These are phyloP conservation scores for Drosophila dunni DNA, from an alignment of 1,140 invertebrate genomes.

Conservation along the genomic window DNA sequence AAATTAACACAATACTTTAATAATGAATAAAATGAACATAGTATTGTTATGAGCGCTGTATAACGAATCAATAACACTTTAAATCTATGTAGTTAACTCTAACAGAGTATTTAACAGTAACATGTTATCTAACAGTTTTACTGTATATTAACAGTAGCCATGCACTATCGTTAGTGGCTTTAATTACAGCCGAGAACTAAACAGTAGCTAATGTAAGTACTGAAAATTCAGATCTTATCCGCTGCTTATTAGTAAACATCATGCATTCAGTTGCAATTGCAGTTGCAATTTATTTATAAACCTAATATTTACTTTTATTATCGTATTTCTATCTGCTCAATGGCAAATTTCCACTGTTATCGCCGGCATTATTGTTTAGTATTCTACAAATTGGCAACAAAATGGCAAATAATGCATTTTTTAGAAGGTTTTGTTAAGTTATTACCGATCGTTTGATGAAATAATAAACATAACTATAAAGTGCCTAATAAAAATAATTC, in stretches of 20 bases:
- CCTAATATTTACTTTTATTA: slow-evolving; percentile 34
- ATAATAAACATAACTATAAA: slow-evolving; percentile 38
- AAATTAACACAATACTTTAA: no score
- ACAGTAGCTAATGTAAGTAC: background rate
- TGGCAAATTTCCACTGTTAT: slow-evolving; percentile 28
- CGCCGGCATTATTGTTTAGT: slow-evolving; percentile 42
- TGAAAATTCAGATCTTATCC: background rate
- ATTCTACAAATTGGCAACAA: slow-evolving; percentile 35
- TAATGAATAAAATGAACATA: no score
- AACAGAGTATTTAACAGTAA: no score
- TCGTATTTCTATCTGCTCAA: background rate
- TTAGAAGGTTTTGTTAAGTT: slow-evolving; percentile 9
- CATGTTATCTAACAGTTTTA: no score
- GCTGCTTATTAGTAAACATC: slow-evolving; percentile 3
- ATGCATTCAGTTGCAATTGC: background rate
- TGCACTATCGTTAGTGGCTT: no score
- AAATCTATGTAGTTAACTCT: no score
- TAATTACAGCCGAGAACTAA: no score
- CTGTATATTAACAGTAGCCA: no score
- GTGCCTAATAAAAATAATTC: slow-evolving; percentile 59
- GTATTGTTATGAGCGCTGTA: no score
- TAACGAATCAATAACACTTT: no score
- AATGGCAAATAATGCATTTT: slow-evolving; percentile 12
- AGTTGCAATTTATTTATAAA: slow-evolving; percentile 22
- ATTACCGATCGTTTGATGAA: slow-evolving; percentile 38